A percentile compares a stretch with the other conserved stretches of the same genome.
These are phyloP conservation scores for Hofmannophila pseudospretella DNA, from an alignment of 2,888 invertebrate genomes.

Conservation along the genomic window DNA sequence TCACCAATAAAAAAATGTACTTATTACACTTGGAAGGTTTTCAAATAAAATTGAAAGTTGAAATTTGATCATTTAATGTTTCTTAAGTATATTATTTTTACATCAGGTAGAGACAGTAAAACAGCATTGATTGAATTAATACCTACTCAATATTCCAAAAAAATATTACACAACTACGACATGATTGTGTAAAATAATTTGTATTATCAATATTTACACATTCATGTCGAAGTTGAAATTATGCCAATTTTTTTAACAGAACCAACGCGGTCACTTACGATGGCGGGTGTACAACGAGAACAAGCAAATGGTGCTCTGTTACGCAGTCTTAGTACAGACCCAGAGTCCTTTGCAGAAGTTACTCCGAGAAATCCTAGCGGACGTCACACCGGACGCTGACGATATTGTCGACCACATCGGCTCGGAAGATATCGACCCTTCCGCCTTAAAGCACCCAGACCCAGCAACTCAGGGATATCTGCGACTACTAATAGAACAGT, in stretches of 20 bases:
- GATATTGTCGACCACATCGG: slow-evolving; percentile 7
- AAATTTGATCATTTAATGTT: too few relatives aligned
- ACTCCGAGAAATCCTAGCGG: slow-evolving; percentile 39
- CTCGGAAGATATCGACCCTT: not conserved
- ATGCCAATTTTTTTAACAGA: slow-evolving; percentile 50
- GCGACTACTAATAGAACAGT: slow-evolving; percentile 4
- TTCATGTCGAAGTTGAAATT: too few relatives aligned
- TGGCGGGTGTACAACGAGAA: slow-evolving; percentile 59
- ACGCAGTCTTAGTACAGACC: slow-evolving; percentile 56
- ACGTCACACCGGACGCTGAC: not conserved
- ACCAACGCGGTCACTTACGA: slow-evolving; percentile 52
- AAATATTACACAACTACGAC: too few relatives aligned
- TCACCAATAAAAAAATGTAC: too few relatives aligned
- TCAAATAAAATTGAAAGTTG: too few relatives aligned
- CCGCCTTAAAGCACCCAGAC: not conserved
- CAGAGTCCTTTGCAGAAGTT: slow-evolving; percentile 46
- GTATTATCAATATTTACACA: too few relatives aligned
- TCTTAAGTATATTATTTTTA: too few relatives aligned
- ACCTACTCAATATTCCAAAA: too few relatives aligned
- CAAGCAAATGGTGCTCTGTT: slow-evolving; percentile 49
- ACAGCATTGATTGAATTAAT: too few relatives aligned
- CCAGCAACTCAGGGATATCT: slow-evolving; percentile 1
- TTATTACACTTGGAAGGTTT: too few relatives aligned
- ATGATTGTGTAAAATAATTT: too few relatives aligned
- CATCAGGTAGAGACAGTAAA: too few relatives aligned